Conservation (phyloP, 2,113 vertebrate species). For the Narcine bancroftii region DNA sequence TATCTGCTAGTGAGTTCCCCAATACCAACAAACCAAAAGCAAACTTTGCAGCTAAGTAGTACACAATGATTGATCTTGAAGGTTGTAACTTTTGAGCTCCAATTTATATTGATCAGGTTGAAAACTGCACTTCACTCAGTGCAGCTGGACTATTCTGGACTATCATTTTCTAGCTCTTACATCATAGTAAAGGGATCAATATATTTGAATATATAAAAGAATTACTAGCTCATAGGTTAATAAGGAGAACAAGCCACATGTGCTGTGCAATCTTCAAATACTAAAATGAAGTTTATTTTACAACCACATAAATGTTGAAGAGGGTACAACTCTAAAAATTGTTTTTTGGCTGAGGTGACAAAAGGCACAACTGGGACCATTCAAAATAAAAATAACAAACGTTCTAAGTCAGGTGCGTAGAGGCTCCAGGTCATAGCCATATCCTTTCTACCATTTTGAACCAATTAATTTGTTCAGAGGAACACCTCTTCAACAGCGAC, state of each 20-base stretch:
- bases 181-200: not conserved
- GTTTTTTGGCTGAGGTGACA: not conserved
- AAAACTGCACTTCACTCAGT: no score
- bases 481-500: not conserved
- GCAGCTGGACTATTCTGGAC: no score
- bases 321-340: not conserved
- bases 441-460: slow-evolving; percentile 26
- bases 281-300: slow-evolving; percentile 18
- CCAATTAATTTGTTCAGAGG: not conserved
- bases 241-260: not conserved
- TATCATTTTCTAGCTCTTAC: slow-evolving; percentile 14
- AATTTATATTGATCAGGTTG: no score
- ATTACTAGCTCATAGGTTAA: not conserved
- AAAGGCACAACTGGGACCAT: not conserved
- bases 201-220: not conserved
- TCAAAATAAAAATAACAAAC: not conserved
- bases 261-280: not conserved
- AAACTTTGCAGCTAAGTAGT: no score
- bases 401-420: not conserved
- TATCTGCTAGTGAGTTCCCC: no score
- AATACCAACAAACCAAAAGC: no score
- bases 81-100: no score
- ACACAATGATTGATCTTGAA: no score
- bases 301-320: not conserved
- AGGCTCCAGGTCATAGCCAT: not conserved